phyloP scores from a whole-genome alignment of 2,113 vertebrate genomes.

The Cryptotis parvus region DNA sequence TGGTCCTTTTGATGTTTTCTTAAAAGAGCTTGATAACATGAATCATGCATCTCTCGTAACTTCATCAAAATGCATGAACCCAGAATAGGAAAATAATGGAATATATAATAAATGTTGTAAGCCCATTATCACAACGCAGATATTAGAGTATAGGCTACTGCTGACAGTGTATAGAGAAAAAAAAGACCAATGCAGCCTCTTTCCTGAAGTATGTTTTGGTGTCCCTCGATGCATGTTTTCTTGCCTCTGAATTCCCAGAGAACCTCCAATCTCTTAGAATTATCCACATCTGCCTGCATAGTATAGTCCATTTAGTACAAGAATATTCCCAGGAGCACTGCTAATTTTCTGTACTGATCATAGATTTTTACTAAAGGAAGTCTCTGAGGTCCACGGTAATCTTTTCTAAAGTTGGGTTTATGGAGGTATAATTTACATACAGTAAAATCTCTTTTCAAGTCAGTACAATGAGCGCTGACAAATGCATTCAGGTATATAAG shows the following conservation, averaged over 20 bases:
- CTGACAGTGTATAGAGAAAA: not conserved
- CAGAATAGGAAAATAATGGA: constrained; percentile 27
- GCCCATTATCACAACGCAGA: constrained; percentile 9
- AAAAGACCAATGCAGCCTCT: not conserved
- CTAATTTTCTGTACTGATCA: constrained; percentile 40
- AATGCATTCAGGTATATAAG: not conserved
- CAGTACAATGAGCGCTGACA: not conserved
- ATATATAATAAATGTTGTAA: constrained; percentile 4
- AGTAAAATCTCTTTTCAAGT: constrained; percentile 16
- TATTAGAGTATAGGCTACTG: not conserved
- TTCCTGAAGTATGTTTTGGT: not conserved
- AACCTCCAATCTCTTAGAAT: constrained; percentile 22
- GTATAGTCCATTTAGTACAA: constrained; percentile 18
- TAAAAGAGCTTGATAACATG: not conserved
- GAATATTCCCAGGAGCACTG: constrained; percentile 27
- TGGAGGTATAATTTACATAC: constrained; percentile 24
- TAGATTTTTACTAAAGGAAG: constrained; percentile 38
- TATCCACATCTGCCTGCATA: not conserved
- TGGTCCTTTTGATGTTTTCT: not conserved
- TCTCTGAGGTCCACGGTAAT: not conserved
- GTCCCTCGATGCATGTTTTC: not conserved
- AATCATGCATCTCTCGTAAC: constrained; percentile 11
- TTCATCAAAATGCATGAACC: not conserved
- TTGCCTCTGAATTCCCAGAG: constrained; percentile 26
- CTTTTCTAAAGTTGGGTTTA: constrained; percentile 43